Conservation (phyloP, 1,140 invertebrate species). For the Drosophila sp. region DNA sequence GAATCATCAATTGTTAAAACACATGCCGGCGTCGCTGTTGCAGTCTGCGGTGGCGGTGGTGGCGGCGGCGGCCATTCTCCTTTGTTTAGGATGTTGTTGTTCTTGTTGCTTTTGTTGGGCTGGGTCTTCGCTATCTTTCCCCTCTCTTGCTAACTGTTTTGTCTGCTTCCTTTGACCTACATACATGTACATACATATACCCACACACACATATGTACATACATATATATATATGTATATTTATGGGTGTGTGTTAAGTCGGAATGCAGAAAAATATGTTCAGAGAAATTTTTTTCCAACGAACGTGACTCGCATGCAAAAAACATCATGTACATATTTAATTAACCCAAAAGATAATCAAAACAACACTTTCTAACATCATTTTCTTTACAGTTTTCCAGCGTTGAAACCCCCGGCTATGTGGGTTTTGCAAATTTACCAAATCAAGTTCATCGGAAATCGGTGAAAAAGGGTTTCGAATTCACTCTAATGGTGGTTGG, state of each 20-base stretch:
- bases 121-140: slow-evolving; percentile 1
- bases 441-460: slow-evolving; percentile 97
- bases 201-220: slow-evolving; percentile 13
- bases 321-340: not conserved
- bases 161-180: slow-evolving; percentile 32
- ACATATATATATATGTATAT: slow-evolving; percentile 7
- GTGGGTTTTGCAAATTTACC: slow-evolving; percentile 97
- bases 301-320: slow-evolving; percentile 18
- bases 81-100: slow-evolving; percentile 34
- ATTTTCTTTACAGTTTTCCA: slow-evolving; percentile 87
- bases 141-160: slow-evolving; percentile 11
- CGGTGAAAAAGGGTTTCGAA: slow-evolving; percentile 98
- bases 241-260: slow-evolving; percentile 2
- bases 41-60: slow-evolving; percentile 29
- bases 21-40: slow-evolving; percentile 33
- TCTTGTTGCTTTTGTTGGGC: not conserved
- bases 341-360: slow-evolving; percentile 8
- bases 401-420: slow-evolving; percentile 92
- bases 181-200: not conserved
- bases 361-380: slow-evolving; percentile 9
- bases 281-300: slow-evolving; percentile 10
- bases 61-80: slow-evolving; percentile 37
- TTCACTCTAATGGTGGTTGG: slow-evolving; percentile 99
- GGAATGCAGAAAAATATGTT: slow-evolving; percentile 3
- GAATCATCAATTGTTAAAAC: slow-evolving; percentile 35